These are phyloP conservation scores for Desoria tigrina DNA, from an alignment of 2,888 invertebrate genomes.

Conservation along the genomic window DNA sequence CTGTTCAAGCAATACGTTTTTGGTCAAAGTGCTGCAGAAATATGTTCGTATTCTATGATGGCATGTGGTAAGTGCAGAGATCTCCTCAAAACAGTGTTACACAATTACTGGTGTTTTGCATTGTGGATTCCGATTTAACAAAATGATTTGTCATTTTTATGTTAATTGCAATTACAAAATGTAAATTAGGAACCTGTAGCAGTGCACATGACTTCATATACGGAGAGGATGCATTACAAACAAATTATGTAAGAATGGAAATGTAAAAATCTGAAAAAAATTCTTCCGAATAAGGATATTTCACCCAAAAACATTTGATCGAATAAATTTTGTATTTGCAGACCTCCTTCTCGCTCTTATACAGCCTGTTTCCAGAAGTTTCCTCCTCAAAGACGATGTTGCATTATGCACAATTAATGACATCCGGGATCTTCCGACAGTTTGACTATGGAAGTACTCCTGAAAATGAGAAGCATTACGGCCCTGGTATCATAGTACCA, in stretches of 20 bases:
- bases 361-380: constrained; percentile 55
- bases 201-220: background rate
- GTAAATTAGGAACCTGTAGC: background rate
- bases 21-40: background rate
- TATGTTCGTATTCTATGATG: background rate
- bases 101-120: too few relatives aligned
- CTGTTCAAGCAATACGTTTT: background rate
- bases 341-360: constrained; percentile 61
- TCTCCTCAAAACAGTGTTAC: too few relatives aligned
- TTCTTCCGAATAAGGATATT: background rate
- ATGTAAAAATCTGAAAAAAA: too few relatives aligned
- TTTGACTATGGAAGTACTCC: constrained; percentile 54
- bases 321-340: too few relatives aligned
- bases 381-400: constrained; percentile 56
- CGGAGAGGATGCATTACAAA: background rate
- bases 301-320: constrained; percentile 12
- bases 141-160: too few relatives aligned
- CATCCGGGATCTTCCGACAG: constrained; percentile 54
- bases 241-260: background rate
- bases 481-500: constrained; percentile 31
- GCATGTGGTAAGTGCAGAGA: constrained; percentile 1
- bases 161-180: too few relatives aligned
- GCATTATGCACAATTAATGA: constrained; percentile 57
- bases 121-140: too few relatives aligned
- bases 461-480: constrained; percentile 35